A percentile compares a stretch with the other conserved stretches of the same genome.
Conservation (phyloP, 2,888 invertebrate genomes). For the Agapostemon virescens region DNA sequence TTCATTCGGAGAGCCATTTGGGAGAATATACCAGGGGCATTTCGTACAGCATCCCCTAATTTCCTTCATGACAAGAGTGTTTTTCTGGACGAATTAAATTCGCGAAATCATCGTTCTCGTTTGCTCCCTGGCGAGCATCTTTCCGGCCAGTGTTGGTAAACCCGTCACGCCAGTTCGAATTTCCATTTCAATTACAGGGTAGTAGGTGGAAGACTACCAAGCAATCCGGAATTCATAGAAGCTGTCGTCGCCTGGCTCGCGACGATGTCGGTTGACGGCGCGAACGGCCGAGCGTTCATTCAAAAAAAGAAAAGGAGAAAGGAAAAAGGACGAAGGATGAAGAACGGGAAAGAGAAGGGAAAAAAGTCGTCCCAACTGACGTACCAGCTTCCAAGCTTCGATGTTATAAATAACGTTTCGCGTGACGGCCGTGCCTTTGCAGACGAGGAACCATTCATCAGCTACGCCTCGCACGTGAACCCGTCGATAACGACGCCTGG, state of each 20-base stretch:
- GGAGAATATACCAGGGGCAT: neutral
- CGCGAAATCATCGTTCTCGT: neutral
- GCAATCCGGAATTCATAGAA: neutral
- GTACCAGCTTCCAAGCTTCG: constrained; percentile 35
- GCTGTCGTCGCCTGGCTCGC: neutral
- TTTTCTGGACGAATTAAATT: neutral
- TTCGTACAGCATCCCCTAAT: neutral
- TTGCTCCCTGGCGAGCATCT: neutral
- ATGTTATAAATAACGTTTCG: constrained; percentile 74
- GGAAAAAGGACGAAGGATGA: too few relatives aligned
- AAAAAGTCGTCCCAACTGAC: constrained; percentile 21
- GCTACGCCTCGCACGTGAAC: constrained; percentile 63
- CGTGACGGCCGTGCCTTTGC: constrained; percentile 72
- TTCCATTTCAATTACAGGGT: neutral
- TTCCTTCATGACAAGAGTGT: neutral
- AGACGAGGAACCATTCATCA: constrained; percentile 72
- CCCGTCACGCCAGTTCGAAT: neutral
- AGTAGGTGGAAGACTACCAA: neutral
- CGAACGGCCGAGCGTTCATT: constrained; percentile 12
- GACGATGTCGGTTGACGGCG: neutral
- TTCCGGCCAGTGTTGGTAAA: neutral
- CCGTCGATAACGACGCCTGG: constrained; percentile 68
- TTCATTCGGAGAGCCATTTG: neutral
- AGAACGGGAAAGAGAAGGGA: neutral
- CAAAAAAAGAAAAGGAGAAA: constrained; percentile 17